These are phyloP conservation scores for Isurus oxyrinchus DNA, from an alignment of 2,113 vertebrate genomes.

Conservation along the genomic window DNA sequence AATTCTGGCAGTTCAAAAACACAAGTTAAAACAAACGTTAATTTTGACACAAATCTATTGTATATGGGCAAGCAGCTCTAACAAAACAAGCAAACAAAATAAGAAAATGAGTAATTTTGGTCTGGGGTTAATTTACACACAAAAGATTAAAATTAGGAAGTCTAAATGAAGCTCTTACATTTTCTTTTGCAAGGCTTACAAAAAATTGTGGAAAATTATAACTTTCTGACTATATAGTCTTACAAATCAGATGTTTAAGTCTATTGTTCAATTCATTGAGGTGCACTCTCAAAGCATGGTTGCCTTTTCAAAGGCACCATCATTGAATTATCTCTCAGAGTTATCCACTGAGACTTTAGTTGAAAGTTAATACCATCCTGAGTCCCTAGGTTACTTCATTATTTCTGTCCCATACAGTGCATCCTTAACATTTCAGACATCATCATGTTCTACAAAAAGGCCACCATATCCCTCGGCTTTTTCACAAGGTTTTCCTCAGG, in stretches of 20 bases:
- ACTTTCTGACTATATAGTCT: background rate
- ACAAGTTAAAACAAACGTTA: background rate
- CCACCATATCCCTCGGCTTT: background rate
- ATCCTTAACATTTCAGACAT: background rate
- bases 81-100: background rate
- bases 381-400: background rate
- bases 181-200: background rate
- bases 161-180: background rate
- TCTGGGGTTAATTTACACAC: background rate
- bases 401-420: background rate
- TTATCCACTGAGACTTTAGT: too few relatives aligned
- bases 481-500: background rate
- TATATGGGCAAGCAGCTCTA: background rate
- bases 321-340: background rate
- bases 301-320: background rate
- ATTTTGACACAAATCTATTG: background rate
- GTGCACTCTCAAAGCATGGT: background rate
- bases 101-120: background rate
- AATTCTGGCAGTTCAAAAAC: background rate
- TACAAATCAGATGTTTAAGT: background rate
- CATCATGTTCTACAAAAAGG: background rate
- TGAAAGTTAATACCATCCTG: background rate
- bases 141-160: background rate
- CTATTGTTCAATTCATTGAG: background rate
- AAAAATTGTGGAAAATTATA: background rate